Percentiles rank a stretch among this genome's conserved stretches.
phyloP scores from a whole-genome alignment of 2,113 vertebrate species.

The Microcebus jonahi region DNA sequence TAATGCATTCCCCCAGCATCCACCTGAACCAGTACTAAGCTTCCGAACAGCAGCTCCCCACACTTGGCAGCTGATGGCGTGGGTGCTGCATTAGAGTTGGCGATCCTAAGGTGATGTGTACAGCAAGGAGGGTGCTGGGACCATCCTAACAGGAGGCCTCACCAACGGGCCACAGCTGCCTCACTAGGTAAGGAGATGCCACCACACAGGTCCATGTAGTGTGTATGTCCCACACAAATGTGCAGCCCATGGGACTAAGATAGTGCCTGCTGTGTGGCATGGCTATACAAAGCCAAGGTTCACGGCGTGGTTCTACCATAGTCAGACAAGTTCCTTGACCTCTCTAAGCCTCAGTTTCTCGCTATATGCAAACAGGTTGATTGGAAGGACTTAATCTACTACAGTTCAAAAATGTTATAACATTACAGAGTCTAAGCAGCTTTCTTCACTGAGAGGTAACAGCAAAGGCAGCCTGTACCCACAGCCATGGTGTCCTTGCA shows the following conservation, averaged over 20 bases:
- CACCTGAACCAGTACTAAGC: background rate
- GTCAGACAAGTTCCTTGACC: background rate
- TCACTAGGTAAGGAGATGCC: rapidly evolving
- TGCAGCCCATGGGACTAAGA: background rate
- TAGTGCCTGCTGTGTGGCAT: background rate
- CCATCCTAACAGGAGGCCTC: background rate
- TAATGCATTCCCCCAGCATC: background rate
- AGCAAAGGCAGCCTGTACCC: no score
- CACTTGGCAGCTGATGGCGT: background rate
- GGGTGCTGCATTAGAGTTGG: background rate
- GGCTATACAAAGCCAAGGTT: background rate
- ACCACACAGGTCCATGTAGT: rapidly evolving
- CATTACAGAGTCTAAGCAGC: background rate
- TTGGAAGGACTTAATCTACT: rapidly evolving
- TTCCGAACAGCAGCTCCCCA: background rate
- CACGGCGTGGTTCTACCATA: background rate
- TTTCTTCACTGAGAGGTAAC: rapidly evolving
- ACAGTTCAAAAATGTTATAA: background rate
- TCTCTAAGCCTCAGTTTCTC: background rate
- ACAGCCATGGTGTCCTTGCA: rapidly evolving
- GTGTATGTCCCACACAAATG: rapidly evolving
- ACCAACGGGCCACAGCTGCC: background rate
- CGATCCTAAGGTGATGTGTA: background rate
- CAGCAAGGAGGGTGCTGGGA: background rate
- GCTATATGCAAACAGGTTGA: background rate